Conservation (phyloP, 2,797 vertebrate genomes). For the Peromyscus nudipes region DNA sequence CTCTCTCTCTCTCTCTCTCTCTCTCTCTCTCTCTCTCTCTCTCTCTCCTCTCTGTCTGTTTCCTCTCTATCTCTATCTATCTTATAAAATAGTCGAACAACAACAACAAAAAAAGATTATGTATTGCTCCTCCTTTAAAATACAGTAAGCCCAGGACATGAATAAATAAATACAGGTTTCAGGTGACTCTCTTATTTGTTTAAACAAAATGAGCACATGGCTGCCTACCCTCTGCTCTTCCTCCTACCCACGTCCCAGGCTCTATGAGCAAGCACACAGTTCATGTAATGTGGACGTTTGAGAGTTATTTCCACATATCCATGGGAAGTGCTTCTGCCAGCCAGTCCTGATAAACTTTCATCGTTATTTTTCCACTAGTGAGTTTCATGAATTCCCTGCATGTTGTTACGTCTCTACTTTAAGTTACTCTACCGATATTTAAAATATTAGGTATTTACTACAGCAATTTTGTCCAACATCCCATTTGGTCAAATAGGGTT, state of each 20-base stretch:
- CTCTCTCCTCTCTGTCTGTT: no score
- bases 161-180: not conserved
- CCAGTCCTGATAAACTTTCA: not conserved
- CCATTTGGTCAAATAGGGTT: not conserved
- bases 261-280: not conserved
- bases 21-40: no score
- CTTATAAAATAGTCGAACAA: not conserved
- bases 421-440: not conserved
- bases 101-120: not conserved
- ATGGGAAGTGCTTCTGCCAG: not conserved
- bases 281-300: not conserved
- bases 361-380: not conserved
- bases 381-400: not conserved
- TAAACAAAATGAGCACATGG: not conserved
- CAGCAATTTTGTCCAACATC: not conserved
- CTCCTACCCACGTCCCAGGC: not conserved
- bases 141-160: not conserved
- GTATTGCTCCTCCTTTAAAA: not conserved
- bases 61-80: no score
- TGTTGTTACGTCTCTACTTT: not conserved
- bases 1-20: no score
- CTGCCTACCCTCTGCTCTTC: not conserved
- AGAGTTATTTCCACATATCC: not conserved
- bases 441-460: not conserved
- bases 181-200: not conserved